These are phyloP conservation scores for Pitta sordida DNA, from an alignment of 2,113 vertebrate genomes.

Conservation along the genomic window DNA sequence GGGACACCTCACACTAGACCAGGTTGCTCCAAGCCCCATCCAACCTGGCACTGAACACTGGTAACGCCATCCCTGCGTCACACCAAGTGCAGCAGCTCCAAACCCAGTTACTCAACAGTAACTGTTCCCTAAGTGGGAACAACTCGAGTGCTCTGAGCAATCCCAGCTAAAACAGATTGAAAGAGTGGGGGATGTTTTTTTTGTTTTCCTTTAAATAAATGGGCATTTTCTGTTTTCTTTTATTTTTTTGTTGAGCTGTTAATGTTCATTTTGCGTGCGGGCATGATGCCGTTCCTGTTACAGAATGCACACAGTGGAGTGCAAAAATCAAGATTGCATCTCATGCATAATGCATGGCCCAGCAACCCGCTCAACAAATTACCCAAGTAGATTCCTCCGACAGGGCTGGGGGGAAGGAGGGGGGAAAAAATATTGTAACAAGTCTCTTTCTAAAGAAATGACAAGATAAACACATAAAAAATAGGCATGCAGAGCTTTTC, in stretches of 20 bases:
- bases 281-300: background rate
- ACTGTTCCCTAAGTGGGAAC: background rate
- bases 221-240: background rate
- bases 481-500: background rate
- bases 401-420: background rate
- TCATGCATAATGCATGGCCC: slow-evolving; percentile 59
- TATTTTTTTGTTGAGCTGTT: background rate
- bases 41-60: background rate
- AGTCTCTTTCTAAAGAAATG: background rate
- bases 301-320: slow-evolving; percentile 21
- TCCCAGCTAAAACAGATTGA: background rate
- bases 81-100: background rate
- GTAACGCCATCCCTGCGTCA: accelerated
- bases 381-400: background rate
- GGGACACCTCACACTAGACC: background rate
- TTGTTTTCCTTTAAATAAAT: background rate
- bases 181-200: background rate
- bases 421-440: background rate
- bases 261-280: background rate
- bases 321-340: slow-evolving; percentile 46
- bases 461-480: slow-evolving; percentile 13
- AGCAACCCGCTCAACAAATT: slow-evolving; percentile 27
- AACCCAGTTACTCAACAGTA: background rate
- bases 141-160: background rate
- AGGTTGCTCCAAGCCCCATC: background rate